Conservation (phyloP, 2,113 vertebrate species). For the Grammomys dolichurus region DNA sequence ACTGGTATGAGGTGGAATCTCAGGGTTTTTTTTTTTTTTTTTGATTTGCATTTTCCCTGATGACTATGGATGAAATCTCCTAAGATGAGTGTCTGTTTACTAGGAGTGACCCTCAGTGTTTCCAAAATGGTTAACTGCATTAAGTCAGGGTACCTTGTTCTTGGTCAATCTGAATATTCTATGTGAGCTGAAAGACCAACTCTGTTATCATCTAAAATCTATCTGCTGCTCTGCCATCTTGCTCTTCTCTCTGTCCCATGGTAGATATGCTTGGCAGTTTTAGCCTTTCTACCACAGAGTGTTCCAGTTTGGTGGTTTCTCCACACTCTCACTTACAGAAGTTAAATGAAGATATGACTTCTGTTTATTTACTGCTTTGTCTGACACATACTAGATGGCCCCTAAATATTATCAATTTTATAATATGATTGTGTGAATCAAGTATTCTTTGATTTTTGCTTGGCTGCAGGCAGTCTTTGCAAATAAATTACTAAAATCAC, state of each 20-base stretch:
- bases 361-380: background rate
- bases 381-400: background rate
- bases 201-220: background rate
- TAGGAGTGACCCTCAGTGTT: background rate
- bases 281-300: background rate
- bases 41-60: too few relatives aligned
- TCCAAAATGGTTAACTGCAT: background rate
- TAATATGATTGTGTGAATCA: background rate
- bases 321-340: background rate
- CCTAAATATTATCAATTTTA: slow-evolving; percentile 33
- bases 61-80: too few relatives aligned
- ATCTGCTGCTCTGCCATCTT: background rate
- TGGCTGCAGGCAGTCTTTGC: background rate
- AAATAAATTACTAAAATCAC: slow-evolving; percentile 59
- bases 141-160: background rate
- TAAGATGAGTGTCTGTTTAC: background rate
- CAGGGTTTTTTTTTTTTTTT: too few relatives aligned
- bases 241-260: background rate
- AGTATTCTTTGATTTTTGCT: background rate
- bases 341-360: background rate
- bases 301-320: too few relatives aligned
- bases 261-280: background rate
- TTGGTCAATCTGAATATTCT: background rate
- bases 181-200: background rate
- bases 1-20: too few relatives aligned